A percentile compares a stretch with the other conserved stretches of the same genome.
Evolutionary conservation across 2,888 invertebrate species (phyloP).

Genomic region (Hyalella azteca): DNA sequence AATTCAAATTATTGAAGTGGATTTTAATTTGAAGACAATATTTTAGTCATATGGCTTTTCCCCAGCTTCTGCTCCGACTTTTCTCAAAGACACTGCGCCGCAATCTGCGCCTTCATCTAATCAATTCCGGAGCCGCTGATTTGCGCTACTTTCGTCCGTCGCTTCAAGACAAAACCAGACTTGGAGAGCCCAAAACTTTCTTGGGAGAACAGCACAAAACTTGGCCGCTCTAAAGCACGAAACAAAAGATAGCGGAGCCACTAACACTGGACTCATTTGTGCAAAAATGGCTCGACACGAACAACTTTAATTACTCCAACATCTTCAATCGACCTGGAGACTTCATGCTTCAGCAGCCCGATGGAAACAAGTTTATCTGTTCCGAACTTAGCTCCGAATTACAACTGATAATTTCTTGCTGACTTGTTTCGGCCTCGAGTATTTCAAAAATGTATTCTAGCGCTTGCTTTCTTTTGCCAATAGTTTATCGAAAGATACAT

Average conservation of each 20-base stretch:
- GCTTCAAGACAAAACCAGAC: slow-evolving; percentile 20
- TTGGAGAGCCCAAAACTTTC: slow-evolving; percentile 19
- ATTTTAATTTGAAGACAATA: too few species aligned
- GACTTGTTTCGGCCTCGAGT: too few species aligned
- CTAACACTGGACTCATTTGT: slow-evolving; percentile 25
- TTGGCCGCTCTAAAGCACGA: slow-evolving; percentile 13
- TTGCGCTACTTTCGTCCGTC: slow-evolving; percentile 3
- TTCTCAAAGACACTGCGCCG: not conserved
- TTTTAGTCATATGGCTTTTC: too few species aligned
- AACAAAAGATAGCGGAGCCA: slow-evolving; percentile 29
- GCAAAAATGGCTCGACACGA: slow-evolving; percentile 23
- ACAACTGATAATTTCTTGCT: too few species aligned
- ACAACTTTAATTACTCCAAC: slow-evolving; percentile 25
- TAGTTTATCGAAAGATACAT: too few species aligned
- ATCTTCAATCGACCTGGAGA: slow-evolving; percentile 1
- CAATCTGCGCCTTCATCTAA: slow-evolving; percentile 25
- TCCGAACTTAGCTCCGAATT: too few species aligned
- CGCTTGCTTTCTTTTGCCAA: too few species aligned
- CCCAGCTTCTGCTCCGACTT: not conserved
- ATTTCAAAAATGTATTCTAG: too few species aligned
- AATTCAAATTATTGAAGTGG: too few species aligned
- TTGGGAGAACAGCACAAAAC: slow-evolving; percentile 23
- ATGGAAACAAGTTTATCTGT: too few species aligned
- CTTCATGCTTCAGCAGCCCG: not conserved
- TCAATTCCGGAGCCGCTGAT: slow-evolving; percentile 32